phyloP scores from a whole-genome alignment of 2,113 vertebrate species.

The Loxodonta africana region DNA sequence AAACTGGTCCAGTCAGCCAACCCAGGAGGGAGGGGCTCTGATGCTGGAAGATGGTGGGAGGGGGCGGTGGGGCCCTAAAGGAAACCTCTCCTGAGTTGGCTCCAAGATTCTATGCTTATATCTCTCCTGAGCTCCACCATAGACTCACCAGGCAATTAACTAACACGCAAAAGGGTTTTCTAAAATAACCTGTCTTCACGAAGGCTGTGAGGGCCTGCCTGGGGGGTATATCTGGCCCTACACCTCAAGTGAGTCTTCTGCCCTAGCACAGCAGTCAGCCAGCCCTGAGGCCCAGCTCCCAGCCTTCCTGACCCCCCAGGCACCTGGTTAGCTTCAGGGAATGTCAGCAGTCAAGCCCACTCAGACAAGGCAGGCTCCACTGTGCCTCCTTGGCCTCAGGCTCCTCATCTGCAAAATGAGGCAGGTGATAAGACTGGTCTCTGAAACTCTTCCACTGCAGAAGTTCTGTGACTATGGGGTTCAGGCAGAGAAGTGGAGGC shows the following conservation, averaged over 20 bases:
- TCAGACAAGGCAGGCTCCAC: not conserved
- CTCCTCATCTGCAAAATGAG: not conserved
- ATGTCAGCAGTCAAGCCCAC: not conserved
- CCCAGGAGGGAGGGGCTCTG: not conserved
- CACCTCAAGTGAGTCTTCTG: not conserved
- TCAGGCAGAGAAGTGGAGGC: not conserved
- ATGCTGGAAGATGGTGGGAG: too few species aligned
- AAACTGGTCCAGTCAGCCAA: not conserved
- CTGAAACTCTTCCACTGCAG: not conserved
- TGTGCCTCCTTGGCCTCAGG: not conserved
- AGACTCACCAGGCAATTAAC: not conserved
- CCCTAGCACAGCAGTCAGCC: rapidly evolving
- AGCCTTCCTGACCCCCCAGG: not conserved
- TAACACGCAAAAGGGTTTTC: not conserved
- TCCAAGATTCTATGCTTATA: not conserved
- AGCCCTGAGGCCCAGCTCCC: rapidly evolving
- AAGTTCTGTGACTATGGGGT: not conserved
- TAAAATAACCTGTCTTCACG: too few species aligned
- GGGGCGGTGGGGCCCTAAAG: too few species aligned
- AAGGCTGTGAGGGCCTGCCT: too few species aligned
- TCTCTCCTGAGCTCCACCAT: not conserved
- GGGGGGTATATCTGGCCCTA: not conserved
- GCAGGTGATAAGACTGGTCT: too few species aligned
- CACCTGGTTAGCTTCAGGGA: rapidly evolving
- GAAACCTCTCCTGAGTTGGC: not conserved